Conservation (phyloP, 2,797 vertebrate genomes). For the Pipistrellus kuhlii region DNA sequence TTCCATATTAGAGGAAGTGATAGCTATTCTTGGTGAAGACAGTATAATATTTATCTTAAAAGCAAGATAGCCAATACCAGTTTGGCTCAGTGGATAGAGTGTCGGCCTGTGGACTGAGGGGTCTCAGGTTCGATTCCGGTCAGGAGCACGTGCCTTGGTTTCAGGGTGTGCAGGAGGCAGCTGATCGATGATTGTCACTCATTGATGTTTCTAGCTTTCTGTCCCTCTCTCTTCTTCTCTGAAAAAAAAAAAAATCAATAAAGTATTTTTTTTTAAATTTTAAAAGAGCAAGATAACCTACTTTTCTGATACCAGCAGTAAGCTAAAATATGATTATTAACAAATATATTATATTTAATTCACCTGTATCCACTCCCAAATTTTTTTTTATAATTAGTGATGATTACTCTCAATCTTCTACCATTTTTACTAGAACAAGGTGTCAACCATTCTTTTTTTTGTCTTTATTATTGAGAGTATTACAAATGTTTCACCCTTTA, state of each 20-base stretch:
- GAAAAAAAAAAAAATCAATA: too few species aligned
- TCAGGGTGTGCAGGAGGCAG: too few species aligned
- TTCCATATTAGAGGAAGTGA: not conserved
- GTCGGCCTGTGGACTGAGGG: too few species aligned
- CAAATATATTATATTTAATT: not conserved
- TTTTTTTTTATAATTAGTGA: not conserved
- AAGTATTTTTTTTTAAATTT: too few species aligned
- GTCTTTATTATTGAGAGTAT: too few species aligned
- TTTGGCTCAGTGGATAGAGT: too few species aligned
- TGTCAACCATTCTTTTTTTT: not conserved
- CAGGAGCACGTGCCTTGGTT: too few species aligned
- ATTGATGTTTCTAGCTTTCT: too few species aligned
- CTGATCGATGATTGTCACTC: too few species aligned
- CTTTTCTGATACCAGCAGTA: not conserved
- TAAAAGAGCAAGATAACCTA: not conserved
- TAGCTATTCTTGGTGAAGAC: not conserved
- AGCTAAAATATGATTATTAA: not conserved
- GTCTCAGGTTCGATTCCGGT: too few species aligned
- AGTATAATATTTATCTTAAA: not conserved
- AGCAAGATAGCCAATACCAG: not conserved
- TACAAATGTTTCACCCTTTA: too few species aligned
- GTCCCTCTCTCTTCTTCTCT: too few species aligned
- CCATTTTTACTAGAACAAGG: not conserved
- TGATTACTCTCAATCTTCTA: not conserved
- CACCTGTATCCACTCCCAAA: not conserved